A percentile compares a stretch with the other conserved stretches of the same genome.
Evolutionary conservation across 1,140 invertebrate species (phyloP).

Genomic region (Mesaphorura yosii): DNA sequence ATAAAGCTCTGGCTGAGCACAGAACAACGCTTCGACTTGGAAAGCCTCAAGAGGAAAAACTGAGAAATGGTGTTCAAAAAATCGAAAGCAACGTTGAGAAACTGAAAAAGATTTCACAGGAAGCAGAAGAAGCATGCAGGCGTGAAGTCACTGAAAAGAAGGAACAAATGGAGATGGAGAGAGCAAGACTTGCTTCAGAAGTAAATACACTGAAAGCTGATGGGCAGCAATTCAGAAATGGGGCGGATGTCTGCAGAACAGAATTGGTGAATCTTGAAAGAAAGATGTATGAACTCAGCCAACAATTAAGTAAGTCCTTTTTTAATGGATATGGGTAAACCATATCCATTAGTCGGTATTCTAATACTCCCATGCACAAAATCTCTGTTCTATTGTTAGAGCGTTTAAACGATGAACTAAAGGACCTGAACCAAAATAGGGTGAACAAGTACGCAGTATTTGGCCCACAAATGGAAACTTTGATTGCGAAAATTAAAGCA

Average conservation of each 20-base stretch:
- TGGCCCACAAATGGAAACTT: conserved; percentile 15
- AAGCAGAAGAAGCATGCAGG: neutral
- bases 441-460: conserved; percentile 14
- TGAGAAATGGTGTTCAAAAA: neutral
- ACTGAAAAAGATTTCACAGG: neutral
- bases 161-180: neutral
- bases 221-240: conserved; percentile 4
- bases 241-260: neutral
- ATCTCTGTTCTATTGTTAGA: neutral
- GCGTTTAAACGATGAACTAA: neutral
- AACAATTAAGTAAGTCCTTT: neutral
- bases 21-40: neutral
- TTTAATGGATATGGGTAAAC: neutral
- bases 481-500: conserved; percentile 16
- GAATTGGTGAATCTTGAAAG: neutral
- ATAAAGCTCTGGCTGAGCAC: neutral
- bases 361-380: no score
- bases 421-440: neutral
- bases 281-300: neutral
- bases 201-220: conserved; percentile 1
- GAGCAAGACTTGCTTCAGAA: neutral
- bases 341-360: no score
- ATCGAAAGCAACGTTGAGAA: conserved; percentile 1
- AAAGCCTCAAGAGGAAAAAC: neutral
- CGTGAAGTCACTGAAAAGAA: conserved; percentile 4